Percentiles rank a stretch among this genome's conserved stretches.
These are phyloP conservation scores for Coremacera marginata DNA, from an alignment of 2,888 invertebrate genomes.

Conservation along the genomic window DNA sequence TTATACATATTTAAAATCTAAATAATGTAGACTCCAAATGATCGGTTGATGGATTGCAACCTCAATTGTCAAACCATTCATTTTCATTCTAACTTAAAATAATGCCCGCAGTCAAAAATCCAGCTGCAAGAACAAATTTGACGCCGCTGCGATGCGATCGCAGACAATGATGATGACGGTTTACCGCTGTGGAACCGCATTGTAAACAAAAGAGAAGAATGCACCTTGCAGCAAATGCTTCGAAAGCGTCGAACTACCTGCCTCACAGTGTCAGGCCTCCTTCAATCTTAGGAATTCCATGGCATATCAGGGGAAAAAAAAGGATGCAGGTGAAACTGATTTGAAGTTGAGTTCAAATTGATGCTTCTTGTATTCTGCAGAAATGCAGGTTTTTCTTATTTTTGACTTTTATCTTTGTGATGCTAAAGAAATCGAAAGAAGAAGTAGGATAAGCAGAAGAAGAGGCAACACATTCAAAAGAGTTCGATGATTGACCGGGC, in stretches of 20 bases:
- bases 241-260: slow-evolving; percentile 55
- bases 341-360: slow-evolving; percentile 2
- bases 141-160: slow-evolving; percentile 55
- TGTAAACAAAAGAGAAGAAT: slow-evolving; percentile 51
- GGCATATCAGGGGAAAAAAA: background rate
- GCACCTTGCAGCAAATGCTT: slow-evolving; percentile 67
- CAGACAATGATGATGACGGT: slow-evolving; percentile 51
- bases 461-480: background rate
- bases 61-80: slow-evolving; percentile 13
- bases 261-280: background rate
- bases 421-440: background rate
- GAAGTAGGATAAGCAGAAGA: background rate
- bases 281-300: background rate
- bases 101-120: slow-evolving; percentile 52
- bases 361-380: background rate
- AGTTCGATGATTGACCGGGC: slow-evolving; percentile 11
- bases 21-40: slow-evolving; percentile 33
- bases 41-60: slow-evolving; percentile 54
- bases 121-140: slow-evolving; percentile 63
- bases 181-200: slow-evolving; percentile 27
- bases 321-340: slow-evolving; percentile 39
- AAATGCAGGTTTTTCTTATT: slow-evolving; percentile 7
- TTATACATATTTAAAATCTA: slow-evolving; percentile 58
- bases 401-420: slow-evolving; percentile 22
- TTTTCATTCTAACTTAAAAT: slow-evolving; percentile 27